phyloP scores from a whole-genome alignment of 2,113 vertebrate species.

The Penelope pileata region DNA sequence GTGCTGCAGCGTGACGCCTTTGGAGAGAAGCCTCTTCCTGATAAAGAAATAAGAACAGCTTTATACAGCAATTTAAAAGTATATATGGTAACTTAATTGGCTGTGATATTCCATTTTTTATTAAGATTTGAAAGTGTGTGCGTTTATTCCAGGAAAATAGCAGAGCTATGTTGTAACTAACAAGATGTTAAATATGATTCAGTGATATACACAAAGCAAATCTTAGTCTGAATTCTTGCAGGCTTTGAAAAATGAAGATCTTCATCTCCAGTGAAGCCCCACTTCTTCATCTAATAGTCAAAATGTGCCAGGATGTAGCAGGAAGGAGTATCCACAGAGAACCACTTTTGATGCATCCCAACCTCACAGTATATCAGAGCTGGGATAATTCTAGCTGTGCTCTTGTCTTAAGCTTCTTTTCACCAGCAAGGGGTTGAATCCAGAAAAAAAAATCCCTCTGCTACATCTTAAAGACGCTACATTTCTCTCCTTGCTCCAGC shows the following conservation, averaged over 20 bases:
- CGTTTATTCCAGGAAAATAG: not conserved
- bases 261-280: not conserved
- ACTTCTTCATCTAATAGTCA: not conserved
- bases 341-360: not conserved
- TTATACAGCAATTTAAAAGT: not conserved
- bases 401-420: not conserved
- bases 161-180: not conserved
- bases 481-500: not conserved
- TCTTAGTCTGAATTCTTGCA: not conserved
- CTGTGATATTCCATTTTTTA: not conserved
- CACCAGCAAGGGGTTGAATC: not conserved
- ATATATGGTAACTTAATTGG: not conserved
- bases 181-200: not conserved
- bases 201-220: too few species aligned
- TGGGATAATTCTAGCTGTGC: not conserved
- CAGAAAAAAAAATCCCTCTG: not conserved
- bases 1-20: constrained; percentile 75
- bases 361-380: accelerated
- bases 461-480: not conserved
- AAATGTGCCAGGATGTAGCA: not conserved
- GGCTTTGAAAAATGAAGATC: not conserved
- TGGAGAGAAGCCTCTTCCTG: constrained; percentile 85
- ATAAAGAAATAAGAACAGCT: not conserved
- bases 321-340: not conserved
- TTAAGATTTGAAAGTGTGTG: not conserved